Percentiles rank a stretch among this genome's conserved stretches.
Conservation (phyloP, 1,140 invertebrate species). For the Meloidogyne floridensis region DNA sequence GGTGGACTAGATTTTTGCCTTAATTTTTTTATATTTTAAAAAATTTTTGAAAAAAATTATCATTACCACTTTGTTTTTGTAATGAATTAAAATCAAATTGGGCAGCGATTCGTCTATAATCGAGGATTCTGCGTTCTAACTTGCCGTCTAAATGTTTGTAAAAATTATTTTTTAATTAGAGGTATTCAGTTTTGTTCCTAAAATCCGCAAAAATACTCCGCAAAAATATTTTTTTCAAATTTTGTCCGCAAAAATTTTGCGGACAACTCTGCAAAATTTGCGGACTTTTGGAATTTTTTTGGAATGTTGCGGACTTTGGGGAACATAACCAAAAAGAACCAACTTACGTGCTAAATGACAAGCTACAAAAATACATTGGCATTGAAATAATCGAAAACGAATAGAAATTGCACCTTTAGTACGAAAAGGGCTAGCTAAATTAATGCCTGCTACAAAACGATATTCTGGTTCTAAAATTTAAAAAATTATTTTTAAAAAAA, state of each 20-base stretch:
- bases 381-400: conserved; percentile 51
- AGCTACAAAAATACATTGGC: conserved; percentile 50
- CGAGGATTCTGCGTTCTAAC: conserved; percentile 45
- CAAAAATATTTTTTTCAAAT: neutral
- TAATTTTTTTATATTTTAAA: neutral
- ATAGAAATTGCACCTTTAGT: conserved; percentile 57
- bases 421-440: conserved; percentile 47
- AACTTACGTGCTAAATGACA: conserved; percentile 55
- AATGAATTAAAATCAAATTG: conserved; percentile 45
- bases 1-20: conserved; percentile 23
- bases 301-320: too few relatives aligned
- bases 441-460: conserved; percentile 49
- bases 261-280: too few relatives aligned
- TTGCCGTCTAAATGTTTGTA: conserved; percentile 40
- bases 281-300: neutral
- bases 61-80: neutral
- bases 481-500: conserved; percentile 9
- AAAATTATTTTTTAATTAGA: neutral
- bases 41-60: neutral
- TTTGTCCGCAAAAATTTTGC: too few relatives aligned
- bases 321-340: conserved; percentile 16
- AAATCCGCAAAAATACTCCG: too few relatives aligned
- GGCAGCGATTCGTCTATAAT: conserved; percentile 48
- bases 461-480: conserved; percentile 49
- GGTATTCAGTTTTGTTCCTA: too few relatives aligned